Percentiles rank a stretch among this genome's conserved stretches.
Conservation (phyloP, 2,888 invertebrate genomes). For the Drosophila histrio region DNA sequence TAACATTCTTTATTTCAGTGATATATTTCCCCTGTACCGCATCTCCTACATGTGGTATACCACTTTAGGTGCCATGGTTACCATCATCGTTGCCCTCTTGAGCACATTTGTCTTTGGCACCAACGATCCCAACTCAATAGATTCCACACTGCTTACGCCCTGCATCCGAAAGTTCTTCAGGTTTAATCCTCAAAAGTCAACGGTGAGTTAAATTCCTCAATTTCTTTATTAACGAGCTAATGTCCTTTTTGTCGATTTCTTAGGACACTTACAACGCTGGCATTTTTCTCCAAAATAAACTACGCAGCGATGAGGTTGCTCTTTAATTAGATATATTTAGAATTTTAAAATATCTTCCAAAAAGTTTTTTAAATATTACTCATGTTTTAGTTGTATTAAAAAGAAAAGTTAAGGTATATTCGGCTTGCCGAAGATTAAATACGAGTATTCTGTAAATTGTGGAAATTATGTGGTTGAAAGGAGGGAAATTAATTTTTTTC, state of each 20-base stretch:
- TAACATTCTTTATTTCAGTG: conserved; percentile 56
- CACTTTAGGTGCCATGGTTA: conserved; percentile 86
- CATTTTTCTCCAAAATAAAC: conserved; percentile 70
- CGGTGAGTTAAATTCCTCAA: conserved; percentile 31
- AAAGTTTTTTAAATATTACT: background rate
- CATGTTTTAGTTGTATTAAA: background rate
- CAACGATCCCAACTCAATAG: conserved; percentile 86
- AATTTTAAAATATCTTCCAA: background rate
- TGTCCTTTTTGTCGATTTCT: background rate
- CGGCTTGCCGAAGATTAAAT: too few species aligned
- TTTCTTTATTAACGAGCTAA: background rate
- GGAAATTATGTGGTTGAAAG: too few species aligned
- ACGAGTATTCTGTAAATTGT: too few species aligned
- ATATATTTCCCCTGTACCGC: conserved; percentile 86
- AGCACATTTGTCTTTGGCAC: conserved; percentile 82
- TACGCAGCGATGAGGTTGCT: conserved; percentile 73
- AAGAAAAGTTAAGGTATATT: too few species aligned
- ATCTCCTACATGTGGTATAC: conserved; percentile 94
- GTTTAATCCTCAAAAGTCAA: conserved; percentile 13
- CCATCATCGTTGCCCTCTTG: conserved; percentile 85
- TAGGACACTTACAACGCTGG: conserved; percentile 68
- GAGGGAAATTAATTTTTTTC: too few species aligned
- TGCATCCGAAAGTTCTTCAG: conserved; percentile 75
- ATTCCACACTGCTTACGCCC: conserved; percentile 88
- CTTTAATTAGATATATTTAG: conserved; percentile 43